Evolutionary conservation across 1,140 invertebrate species (phyloP).

Genomic region (Paracyclopina nana): DNA sequence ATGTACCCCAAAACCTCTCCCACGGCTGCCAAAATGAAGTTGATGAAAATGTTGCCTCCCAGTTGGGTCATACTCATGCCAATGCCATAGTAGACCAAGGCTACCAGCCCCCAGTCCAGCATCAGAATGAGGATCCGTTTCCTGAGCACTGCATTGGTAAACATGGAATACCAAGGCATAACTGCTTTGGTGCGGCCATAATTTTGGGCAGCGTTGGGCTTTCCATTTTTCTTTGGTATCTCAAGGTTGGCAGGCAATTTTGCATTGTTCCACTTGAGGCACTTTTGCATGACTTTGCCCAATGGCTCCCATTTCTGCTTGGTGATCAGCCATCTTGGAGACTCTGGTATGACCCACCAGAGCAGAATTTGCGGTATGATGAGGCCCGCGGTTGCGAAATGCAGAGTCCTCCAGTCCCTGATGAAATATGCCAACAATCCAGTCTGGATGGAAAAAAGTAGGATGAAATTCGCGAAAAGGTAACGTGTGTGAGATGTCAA

Average conservation of each 20-base stretch:
- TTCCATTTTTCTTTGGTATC: neutral
- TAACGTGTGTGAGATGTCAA: neutral
- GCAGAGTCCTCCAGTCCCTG: neutral
- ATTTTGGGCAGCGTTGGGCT: no score
- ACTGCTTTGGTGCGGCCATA: no score
- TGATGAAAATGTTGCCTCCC: neutral
- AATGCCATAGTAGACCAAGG: neutral
- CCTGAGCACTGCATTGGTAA: neutral
- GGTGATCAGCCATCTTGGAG: neutral
- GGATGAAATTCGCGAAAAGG: neutral
- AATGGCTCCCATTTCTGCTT: neutral
- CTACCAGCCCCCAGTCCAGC: neutral
- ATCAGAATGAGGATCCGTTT: neutral
- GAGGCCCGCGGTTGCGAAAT: neutral
- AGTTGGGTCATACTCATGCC: neutral
- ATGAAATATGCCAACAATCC: neutral
- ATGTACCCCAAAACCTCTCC: neutral
- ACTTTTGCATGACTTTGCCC: neutral
- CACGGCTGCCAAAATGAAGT: neutral
- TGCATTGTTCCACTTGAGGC: neutral
- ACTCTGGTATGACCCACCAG: constrained; percentile 1
- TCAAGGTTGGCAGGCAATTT: neutral
- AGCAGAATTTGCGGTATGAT: neutral
- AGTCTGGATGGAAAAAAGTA: no score
- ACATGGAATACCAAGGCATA: neutral